Evolutionary conservation across 2,797 vertebrate genomes (phyloP), one percentile per base, ranked within the genome.

Genomic region (Lithobates pipiens): DNA sequence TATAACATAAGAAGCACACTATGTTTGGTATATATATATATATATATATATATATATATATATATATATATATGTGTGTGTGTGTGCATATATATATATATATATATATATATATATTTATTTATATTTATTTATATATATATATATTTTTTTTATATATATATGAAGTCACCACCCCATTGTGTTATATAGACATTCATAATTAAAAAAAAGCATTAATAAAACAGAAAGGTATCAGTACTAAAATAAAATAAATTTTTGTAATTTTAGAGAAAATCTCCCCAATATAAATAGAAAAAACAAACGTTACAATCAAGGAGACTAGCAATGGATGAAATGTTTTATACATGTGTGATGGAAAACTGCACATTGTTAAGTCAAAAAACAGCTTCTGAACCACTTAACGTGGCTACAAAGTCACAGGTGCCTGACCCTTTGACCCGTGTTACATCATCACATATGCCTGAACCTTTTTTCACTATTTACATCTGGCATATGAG

Each of bases 321-420:
- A 90, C 27, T 71, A 74, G 91, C 91, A 93, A 94, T 90, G 91
- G 91, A 90, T 92, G 88, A 92, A 94, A 95, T 92, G 92, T 90
- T 94, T 95, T 94, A 92, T 90, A 92, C 94, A 94, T 91, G 93
- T 94, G 94, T 91, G 90, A 93, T 94, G 93, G 93, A 95, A 95
- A 94, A 94, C 90, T 91, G 88, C 91, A 88, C 89, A 93, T 82
- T 34, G 85, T 88, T 93, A 93, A 94, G 91, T 94, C 88, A 91
- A 93, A 94, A 94, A 88, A 90, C 92, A 94, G 93, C 93, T 95
- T 93, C 94, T 94, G 93, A 91, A 91, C 90, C 93, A 91, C 80
- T 85, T 91, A 90, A 92, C 91, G 90, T 89, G 91, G 85, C 88
- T 92, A 91, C 29, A 85, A 91, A 93, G 91, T 94, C 93, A 92